phyloP scores from a whole-genome alignment of 2,113 vertebrate species.

The Edolisoma coerulescens region DNA sequence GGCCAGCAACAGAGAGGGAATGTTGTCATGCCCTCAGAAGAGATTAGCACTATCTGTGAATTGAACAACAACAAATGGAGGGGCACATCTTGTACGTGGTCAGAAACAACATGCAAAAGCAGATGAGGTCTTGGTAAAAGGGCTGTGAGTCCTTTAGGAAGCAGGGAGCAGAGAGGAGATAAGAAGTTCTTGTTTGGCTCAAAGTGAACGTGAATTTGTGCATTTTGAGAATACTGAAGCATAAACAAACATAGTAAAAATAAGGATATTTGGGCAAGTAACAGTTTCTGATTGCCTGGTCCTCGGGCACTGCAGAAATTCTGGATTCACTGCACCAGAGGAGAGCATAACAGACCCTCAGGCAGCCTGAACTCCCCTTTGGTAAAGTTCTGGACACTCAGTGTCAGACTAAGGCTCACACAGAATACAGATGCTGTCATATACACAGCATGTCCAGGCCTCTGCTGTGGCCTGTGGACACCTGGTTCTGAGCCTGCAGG shows the following conservation, averaged over 20 bases:
- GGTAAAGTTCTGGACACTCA: not conserved
- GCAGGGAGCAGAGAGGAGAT: not conserved
- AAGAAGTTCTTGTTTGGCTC: not conserved
- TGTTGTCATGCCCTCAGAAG: not conserved
- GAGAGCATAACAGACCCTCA: not conserved
- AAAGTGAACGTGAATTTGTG: not conserved
- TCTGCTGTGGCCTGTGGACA: not conserved
- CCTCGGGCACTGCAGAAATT: not conserved
- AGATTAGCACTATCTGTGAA: not conserved
- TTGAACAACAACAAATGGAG: not conserved
- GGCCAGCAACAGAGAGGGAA: not conserved
- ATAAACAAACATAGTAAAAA: not conserved
- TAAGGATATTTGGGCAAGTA: not conserved
- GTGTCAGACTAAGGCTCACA: not conserved
- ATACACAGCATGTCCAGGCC: not conserved
- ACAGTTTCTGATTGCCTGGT: not conserved
- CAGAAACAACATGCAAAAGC: not conserved
- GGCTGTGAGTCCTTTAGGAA: not conserved
- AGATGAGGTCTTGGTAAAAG: not conserved
- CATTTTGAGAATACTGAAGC: not conserved
- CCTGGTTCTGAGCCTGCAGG: not conserved
- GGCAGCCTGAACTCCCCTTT: not conserved
- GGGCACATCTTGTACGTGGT: not conserved
- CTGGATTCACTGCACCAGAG: not conserved
- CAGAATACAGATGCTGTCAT: not conserved